These are phyloP conservation scores for Clavelina lepadiformis DNA, from an alignment of 23 tunicate genomes.

Conservation along the genomic window DNA sequence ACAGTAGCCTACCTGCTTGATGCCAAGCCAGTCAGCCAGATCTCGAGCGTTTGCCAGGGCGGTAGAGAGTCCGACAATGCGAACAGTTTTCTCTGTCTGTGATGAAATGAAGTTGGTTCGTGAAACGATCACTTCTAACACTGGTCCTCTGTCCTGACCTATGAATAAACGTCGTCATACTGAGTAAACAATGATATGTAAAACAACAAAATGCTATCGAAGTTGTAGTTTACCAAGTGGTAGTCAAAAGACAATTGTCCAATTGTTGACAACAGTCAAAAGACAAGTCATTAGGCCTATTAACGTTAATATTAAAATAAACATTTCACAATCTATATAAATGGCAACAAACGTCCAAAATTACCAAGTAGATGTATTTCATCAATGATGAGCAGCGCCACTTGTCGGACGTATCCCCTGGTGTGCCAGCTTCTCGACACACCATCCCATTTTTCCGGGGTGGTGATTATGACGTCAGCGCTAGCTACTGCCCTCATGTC, in stretches of 20 bases:
- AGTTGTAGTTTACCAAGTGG: too few species aligned
- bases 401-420: conserved; percentile 91
- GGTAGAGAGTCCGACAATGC: conserved; percentile 92
- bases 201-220: too few species aligned
- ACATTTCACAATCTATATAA: background rate
- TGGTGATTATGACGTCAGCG: conserved; percentile 93
- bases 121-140: conserved; percentile 92
- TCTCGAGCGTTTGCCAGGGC: conserved; percentile 94
- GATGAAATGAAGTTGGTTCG: conserved; percentile 95
- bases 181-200: too few species aligned
- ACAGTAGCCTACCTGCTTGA: conserved; percentile 57
- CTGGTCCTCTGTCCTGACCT: conserved; percentile 98
- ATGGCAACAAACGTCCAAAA: conserved; percentile 1
- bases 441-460: conserved; percentile 99
- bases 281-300: too few species aligned
- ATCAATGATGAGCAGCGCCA: conserved; percentile 91
- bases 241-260: too few species aligned
- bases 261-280: too few species aligned
- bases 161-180: too few species aligned
- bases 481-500: conserved; percentile 87
- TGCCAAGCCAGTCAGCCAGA: conserved; percentile 97
- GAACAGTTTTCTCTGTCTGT: conserved; percentile 78
- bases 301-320: background rate
- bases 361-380: conserved; percentile 95
- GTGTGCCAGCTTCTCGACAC: conserved; percentile 94